A percentile compares a stretch with the other conserved stretches of the same genome.
These are phyloP conservation scores for Tyrophagus putrescentiae DNA, from an alignment of 1,140 invertebrate species.

Conservation along the genomic window DNA sequence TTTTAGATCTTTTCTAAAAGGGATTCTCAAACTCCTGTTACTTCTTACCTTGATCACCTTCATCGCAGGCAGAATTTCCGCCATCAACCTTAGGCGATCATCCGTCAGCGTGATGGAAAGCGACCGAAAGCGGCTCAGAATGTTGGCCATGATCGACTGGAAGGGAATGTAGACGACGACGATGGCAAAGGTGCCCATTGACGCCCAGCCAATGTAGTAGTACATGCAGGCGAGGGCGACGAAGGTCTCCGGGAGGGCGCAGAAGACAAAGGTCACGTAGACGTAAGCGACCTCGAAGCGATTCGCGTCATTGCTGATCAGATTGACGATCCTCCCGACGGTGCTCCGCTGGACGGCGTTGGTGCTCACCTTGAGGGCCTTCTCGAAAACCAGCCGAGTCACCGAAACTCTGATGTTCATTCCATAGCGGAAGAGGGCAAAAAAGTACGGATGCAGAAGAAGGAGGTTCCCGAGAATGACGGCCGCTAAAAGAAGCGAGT, in stretches of 20 bases:
- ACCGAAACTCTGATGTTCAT: slow-evolving; percentile 39
- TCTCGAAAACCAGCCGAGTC: slow-evolving; percentile 40
- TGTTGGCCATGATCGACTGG: slow-evolving; percentile 53
- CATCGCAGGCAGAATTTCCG: slow-evolving; percentile 73
- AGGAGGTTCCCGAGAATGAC: not conserved
- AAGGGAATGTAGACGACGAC: slow-evolving; percentile 65
- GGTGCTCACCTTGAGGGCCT: slow-evolving; percentile 39
- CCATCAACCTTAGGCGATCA: slow-evolving; percentile 42
- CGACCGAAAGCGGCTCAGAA: slow-evolving; percentile 6
- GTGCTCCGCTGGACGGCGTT: slow-evolving; percentile 56
- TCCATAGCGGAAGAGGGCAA: not conserved
- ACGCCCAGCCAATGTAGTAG: slow-evolving; percentile 45
- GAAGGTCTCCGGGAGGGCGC: slow-evolving; percentile 52
- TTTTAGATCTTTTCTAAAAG: too few relatives aligned
- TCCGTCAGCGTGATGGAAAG: slow-evolving; percentile 14
- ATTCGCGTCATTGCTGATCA: slow-evolving; percentile 63
- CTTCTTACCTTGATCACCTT: slow-evolving; percentile 67
- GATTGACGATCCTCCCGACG: slow-evolving; percentile 72
- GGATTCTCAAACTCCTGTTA: too few relatives aligned
- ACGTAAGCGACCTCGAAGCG: slow-evolving; percentile 28
- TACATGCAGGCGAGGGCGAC: slow-evolving; percentile 36
- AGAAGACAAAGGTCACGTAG: slow-evolving; percentile 40
- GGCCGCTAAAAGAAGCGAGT: not conserved
- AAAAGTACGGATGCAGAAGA: slow-evolving; percentile 17
- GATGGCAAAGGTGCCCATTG: slow-evolving; percentile 56